These are phyloP conservation scores for Pterocles gutturalis DNA, from an alignment of 2,113 vertebrate genomes.

Conservation along the genomic window DNA sequence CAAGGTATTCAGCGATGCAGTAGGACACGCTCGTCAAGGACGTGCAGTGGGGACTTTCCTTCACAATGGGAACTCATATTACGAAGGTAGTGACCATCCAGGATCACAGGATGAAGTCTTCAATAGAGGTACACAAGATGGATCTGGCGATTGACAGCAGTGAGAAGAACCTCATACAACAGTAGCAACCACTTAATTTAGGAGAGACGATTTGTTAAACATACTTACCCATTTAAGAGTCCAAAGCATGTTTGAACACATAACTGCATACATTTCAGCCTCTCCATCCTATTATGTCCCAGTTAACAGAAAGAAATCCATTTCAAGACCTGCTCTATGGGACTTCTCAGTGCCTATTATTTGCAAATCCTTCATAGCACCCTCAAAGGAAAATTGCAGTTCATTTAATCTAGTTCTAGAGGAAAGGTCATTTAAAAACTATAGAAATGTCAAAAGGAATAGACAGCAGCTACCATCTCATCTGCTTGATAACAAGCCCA, in stretches of 20 bases:
- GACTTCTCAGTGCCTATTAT: constrained; percentile 47
- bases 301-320: constrained; percentile 39
- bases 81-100: constrained; percentile 90
- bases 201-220: constrained; percentile 60
- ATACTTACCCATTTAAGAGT: constrained; percentile 47
- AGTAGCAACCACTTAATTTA: constrained; percentile 26
- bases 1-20: constrained; percentile 97
- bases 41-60: constrained; percentile 95
- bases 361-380: constrained; percentile 21
- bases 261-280: not conserved
- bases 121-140: constrained; percentile 72
- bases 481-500: not conserved
- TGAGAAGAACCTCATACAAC: not conserved
- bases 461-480: not conserved
- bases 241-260: constrained; percentile 70
- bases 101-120: constrained; percentile 82
- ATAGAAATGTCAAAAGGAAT: not conserved
- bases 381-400: not conserved
- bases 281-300: constrained; percentile 13
- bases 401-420: constrained; percentile 21
- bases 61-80: constrained; percentile 88
- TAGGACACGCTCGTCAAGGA: constrained; percentile 96
- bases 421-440: constrained; percentile 13
- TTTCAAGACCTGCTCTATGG: constrained; percentile 31
- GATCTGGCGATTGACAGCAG: constrained; percentile 86